Evolutionary conservation across 2,113 vertebrate genomes (phyloP).

Genomic region (Struthio camelus): DNA sequence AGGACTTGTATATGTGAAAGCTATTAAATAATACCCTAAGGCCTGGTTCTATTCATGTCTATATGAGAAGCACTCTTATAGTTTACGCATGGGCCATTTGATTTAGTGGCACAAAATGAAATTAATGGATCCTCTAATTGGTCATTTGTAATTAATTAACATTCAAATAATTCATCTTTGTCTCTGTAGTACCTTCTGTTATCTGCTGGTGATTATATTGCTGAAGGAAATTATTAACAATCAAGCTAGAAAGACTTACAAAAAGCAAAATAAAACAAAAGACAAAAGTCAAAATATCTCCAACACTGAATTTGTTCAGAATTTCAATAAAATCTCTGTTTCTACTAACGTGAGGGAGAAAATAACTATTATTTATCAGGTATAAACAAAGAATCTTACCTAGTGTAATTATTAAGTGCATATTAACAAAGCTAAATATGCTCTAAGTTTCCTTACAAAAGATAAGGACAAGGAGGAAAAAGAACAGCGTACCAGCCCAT

Average conservation of each 20-base stretch:
- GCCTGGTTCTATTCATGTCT: background rate
- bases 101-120: conserved; percentile 44
- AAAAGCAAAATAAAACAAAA: background rate
- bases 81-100: background rate
- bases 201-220: background rate
- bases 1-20: background rate
- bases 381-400: background rate
- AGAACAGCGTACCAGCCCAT: background rate
- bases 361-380: background rate
- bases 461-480: background rate
- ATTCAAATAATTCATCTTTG: conserved; percentile 1
- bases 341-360: background rate
- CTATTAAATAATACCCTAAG: conserved; percentile 29
- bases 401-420: background rate
- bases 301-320: background rate
- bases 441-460: background rate
- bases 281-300: rapidly evolving
- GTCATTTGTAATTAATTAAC: conserved; percentile 52
- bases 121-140: conserved; percentile 14
- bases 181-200: background rate
- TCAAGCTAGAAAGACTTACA: background rate
- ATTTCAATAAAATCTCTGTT: background rate
- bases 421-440: background rate
- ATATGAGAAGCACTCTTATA: background rate
- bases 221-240: background rate